These are phyloP conservation scores for Enoplolaimus lenunculus DNA, from an alignment of 2,888 invertebrate species.

Conservation along the genomic window DNA sequence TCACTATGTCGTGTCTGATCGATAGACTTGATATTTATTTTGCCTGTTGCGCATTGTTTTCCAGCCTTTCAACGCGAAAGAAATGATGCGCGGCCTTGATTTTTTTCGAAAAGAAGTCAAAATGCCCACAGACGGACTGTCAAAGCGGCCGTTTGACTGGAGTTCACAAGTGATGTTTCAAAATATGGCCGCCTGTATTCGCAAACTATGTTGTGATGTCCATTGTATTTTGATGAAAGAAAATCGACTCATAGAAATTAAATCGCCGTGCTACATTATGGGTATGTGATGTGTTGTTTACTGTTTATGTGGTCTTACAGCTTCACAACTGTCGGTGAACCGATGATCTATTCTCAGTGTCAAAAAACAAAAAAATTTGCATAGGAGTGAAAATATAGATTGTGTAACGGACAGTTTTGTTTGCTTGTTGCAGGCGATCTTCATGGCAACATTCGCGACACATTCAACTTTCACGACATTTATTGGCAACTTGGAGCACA, in stretches of 20 bases:
- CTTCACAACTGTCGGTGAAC: too few relatives aligned
- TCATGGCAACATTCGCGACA: slow-evolving; percentile 58
- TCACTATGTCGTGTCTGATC: too few relatives aligned
- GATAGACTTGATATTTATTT: too few relatives aligned
- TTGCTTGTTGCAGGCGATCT: slow-evolving; percentile 51
- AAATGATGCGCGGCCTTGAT: slow-evolving; percentile 22
- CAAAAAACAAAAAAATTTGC: background rate
- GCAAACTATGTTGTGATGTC: slow-evolving; percentile 47
- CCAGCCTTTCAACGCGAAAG: slow-evolving; percentile 13
- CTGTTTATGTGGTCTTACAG: too few relatives aligned
- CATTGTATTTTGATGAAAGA: slow-evolving; percentile 48
- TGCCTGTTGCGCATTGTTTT: too few relatives aligned
- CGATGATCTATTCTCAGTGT: too few relatives aligned
- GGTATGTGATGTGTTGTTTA: slow-evolving; percentile 42
- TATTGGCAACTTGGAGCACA: slow-evolving; percentile 57
- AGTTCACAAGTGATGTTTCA: slow-evolving; percentile 42
- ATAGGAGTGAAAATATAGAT: background rate
- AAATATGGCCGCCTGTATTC: slow-evolving; percentile 47
- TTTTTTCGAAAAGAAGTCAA: slow-evolving; percentile 17
- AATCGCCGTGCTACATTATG: slow-evolving; percentile 50
- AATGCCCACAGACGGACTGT: slow-evolving; percentile 5
- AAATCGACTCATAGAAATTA: slow-evolving; percentile 47
- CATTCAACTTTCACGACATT: slow-evolving; percentile 55
- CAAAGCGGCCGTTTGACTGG: slow-evolving; percentile 35
- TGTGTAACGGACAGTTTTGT: background rate